These are phyloP conservation scores for Asbolus verrucosus DNA, from an alignment of 1,140 invertebrate species.

Conservation along the genomic window DNA sequence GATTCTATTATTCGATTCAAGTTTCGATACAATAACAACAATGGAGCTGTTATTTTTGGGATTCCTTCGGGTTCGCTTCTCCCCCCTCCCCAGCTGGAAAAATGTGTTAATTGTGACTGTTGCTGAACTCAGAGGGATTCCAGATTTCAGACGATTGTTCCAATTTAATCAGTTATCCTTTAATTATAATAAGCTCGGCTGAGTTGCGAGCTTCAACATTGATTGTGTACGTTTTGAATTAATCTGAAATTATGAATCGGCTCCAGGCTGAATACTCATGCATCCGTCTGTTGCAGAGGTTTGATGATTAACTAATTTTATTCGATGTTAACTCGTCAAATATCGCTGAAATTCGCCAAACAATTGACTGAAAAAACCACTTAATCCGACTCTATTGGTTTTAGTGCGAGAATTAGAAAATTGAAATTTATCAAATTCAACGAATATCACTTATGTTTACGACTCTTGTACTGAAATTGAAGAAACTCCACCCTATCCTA, in stretches of 20 bases:
- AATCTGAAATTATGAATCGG: conserved; percentile 3
- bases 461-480: no score
- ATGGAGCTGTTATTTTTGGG: background rate
- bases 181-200: conserved; percentile 10
- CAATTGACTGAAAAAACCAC: no score
- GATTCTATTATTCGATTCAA: conserved; percentile 13
- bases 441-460: no score
- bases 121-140: background rate
- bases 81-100: background rate
- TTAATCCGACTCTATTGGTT: no score
- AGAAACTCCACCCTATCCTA: no score
- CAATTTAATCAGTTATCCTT: conserved; percentile 28
- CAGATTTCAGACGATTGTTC: conserved; percentile 2
- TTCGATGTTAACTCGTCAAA: no score
- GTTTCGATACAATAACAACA: conserved; percentile 2
- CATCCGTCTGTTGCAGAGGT: no score
- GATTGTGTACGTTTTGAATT: conserved; percentile 2
- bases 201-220: conserved; percentile 11
- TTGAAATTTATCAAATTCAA: no score
- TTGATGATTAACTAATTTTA: no score
- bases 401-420: no score
- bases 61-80: background rate
- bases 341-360: no score
- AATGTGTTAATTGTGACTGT: conserved; percentile 17
- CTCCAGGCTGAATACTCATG: background rate